phyloP scores from a whole-genome alignment of 2,888 invertebrate genomes.

The Linnaemya vulpina region DNA sequence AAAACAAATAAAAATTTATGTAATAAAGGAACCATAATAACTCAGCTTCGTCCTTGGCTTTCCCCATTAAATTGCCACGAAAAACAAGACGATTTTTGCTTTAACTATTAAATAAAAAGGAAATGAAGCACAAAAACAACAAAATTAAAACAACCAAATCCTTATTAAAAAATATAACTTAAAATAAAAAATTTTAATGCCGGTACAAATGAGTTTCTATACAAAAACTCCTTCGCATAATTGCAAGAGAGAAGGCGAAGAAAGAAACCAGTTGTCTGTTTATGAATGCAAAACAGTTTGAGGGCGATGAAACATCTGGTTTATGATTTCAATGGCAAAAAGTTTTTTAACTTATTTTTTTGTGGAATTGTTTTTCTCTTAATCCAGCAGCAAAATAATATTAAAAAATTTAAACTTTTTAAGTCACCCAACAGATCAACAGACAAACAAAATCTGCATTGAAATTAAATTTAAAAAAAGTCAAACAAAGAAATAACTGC shows the following conservation, averaged over 20 bases:
- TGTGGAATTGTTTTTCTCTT: background rate
- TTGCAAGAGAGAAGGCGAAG: background rate
- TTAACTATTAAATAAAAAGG: background rate
- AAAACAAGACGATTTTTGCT: background rate
- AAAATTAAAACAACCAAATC: conserved; percentile 4
- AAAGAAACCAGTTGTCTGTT: background rate
- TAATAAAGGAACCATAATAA: too few relatives aligned
- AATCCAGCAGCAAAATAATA: background rate
- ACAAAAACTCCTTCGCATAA: background rate
- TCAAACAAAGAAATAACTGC: conserved; percentile 40
- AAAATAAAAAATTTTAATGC: conserved; percentile 19
- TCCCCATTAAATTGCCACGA: background rate
- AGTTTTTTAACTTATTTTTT: background rate
- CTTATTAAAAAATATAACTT: conserved; percentile 1
- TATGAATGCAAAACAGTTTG: conserved; percentile 3
- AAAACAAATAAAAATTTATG: too few relatives aligned
- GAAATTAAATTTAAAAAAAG: conserved; percentile 51
- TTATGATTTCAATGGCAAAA: conserved; percentile 39
- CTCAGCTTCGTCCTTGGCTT: background rate
- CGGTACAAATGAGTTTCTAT: conserved; percentile 17
- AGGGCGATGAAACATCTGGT: conserved; percentile 47
- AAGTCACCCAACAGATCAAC: conserved; percentile 35
- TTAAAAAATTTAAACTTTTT: conserved; percentile 12
- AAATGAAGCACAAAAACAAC: background rate
- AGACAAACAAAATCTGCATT: conserved; percentile 12